Conservation (phyloP, 2,113 vertebrate species). For the Telmatochromis sp. region DNA sequence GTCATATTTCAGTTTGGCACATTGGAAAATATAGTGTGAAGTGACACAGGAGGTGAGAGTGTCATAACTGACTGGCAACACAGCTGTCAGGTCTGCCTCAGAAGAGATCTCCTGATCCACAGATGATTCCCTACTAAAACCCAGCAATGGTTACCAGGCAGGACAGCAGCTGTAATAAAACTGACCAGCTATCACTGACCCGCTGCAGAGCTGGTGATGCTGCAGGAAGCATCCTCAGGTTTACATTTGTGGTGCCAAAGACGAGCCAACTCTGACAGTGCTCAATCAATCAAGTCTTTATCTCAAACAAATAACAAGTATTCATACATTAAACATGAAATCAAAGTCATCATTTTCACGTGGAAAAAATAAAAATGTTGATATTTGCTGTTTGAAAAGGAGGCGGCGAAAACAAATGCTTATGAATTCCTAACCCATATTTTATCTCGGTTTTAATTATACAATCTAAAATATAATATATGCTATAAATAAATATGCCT, state of each 20-base stretch:
- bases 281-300: neutral
- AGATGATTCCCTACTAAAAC: neutral
- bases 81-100: neutral
- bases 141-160: neutral
- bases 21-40: neutral
- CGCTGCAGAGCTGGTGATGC: neutral
- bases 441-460: neutral
- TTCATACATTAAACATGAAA: neutral
- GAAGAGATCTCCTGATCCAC: neutral
- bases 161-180: neutral
- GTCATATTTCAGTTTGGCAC: neutral
- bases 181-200: neutral
- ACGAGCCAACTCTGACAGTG: neutral
- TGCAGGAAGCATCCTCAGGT: neutral
- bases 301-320: neutral
- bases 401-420: neutral
- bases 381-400: neutral
- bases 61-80: neutral
- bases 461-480: neutral
- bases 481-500: neutral
- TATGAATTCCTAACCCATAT: neutral
- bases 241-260: neutral
- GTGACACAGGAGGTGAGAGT: neutral
- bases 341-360: neutral
- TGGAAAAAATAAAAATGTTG: neutral